These are phyloP conservation scores for Apaloderma vittatum DNA, from an alignment of 2,113 vertebrate genomes.

Conservation along the genomic window DNA sequence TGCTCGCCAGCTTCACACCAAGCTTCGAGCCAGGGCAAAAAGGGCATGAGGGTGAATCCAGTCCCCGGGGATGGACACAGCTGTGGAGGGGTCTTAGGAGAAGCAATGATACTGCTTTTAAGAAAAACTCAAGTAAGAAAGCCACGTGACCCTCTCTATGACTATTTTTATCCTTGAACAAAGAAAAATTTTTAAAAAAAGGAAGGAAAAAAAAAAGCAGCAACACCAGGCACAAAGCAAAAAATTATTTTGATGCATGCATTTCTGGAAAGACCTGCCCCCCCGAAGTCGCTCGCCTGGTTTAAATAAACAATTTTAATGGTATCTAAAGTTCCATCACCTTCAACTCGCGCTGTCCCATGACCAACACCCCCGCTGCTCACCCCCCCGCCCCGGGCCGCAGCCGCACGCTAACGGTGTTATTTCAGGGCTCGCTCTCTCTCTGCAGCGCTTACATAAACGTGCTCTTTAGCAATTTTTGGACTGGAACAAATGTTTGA, in stretches of 20 bases:
- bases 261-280: background rate
- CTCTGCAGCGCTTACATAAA: background rate
- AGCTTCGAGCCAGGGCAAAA: background rate
- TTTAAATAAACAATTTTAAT: background rate
- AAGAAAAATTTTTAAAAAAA: background rate
- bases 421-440: background rate
- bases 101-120: background rate
- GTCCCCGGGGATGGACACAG: fast-evolving
- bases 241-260: background rate
- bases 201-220: background rate
- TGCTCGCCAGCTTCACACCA: background rate
- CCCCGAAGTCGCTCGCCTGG: background rate
- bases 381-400: background rate
- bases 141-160: fast-evolving
- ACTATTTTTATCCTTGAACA: background rate
- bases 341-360: background rate
- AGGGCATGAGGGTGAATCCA: fast-evolving
- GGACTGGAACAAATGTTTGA: constrained; percentile 23
- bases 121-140: background rate
- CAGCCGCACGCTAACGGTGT: fast-evolving
- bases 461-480: background rate
- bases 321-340: background rate
- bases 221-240: background rate
- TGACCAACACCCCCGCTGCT: background rate
- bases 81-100: background rate